Base-by-base conservation (phyloP, 2,888 invertebrate species). In the Parnassius apollo region DNA sequence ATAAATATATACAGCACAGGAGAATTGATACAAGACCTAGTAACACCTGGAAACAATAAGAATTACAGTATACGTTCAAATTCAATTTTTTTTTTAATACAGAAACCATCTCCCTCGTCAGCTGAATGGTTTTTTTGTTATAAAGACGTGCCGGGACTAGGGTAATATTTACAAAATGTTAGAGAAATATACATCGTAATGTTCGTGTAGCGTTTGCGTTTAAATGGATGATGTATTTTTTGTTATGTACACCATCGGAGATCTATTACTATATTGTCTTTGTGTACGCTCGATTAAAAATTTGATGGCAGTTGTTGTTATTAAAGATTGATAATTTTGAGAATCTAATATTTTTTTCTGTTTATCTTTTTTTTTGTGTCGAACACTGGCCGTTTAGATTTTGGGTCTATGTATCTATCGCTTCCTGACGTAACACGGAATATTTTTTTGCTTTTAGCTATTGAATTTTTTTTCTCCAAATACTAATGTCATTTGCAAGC, bases 111-210 rank as follows among this genome's bases (percentile, higher is more conserved):
- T 22, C 18, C 2, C 42, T n/a, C 57, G 35, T 45, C 46, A 72
- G 67, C 74, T 75, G 79, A 77, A 80, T 85, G 88, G 88, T 88
- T 86, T 87, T 90, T 88, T 88, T 91, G 89, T 90, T 88, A 88
- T 86, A 83, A 85, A 83, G 83, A 83, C 86, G 85, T 83, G 85
- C 81, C 76, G 77, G 76, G 81, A 75, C 77, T 80, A 65, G 64
- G 78, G 79, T 78, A 83, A 84, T 88, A 83, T 87, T 86, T 85
- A 82, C 80, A 77, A 76, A 62, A 80, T 81, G 85, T 81, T 78
- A 77, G 75, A 77, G 79, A 76, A 77, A 80, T 77, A 76, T 76
- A 75, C 71, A 65, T 57, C 71, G 72, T 77, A 81, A 82, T 80
- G 79, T 81, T 82, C 77, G 81, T 68, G 67, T 73, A 72, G 77